Conservation (phyloP, 1,140 invertebrate species). For the Trachymyrmex cornetzi region DNA sequence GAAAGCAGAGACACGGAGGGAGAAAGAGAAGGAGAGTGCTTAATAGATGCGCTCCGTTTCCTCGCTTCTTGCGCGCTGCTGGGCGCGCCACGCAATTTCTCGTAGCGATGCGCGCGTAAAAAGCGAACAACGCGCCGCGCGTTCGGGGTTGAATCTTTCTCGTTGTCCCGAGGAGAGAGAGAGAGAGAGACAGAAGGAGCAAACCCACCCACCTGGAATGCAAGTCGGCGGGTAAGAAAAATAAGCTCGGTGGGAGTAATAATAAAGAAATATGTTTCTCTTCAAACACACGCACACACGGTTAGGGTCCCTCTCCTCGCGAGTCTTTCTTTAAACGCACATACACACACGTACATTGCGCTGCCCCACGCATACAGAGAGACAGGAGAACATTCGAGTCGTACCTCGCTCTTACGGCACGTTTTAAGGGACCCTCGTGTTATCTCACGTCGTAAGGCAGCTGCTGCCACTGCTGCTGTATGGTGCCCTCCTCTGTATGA, state of each 20-base stretch:
- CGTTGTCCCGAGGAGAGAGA: slow-evolving; percentile 3
- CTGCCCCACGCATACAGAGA: slow-evolving; percentile 18
- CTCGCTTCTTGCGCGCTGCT: slow-evolving; percentile 39
- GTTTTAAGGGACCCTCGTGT: slow-evolving; percentile 75
- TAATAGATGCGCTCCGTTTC: slow-evolving; percentile 61
- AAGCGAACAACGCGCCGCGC: slow-evolving; percentile 69
- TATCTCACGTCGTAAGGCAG: slow-evolving; percentile 80
- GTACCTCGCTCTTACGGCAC: slow-evolving; percentile 66
- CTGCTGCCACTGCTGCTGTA: slow-evolving; percentile 61
- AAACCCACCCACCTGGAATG: slow-evolving; percentile 83
- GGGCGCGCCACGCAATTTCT: slow-evolving; percentile 61
- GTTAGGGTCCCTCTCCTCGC: slow-evolving; percentile 47
- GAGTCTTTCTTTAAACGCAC: slow-evolving; percentile 59
- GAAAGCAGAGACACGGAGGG: no score
- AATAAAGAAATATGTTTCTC: slow-evolving; percentile 87
- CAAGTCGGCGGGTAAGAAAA: slow-evolving; percentile 85
- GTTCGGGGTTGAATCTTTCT: slow-evolving; percentile 73
- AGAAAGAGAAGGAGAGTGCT: slow-evolving; percentile 49
- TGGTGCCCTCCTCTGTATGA: slow-evolving; percentile 70
- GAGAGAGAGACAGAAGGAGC: background rate
- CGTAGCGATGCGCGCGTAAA: slow-evolving; percentile 64
- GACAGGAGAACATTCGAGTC: slow-evolving; percentile 38
- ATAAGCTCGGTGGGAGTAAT: slow-evolving; percentile 86
- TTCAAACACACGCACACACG: slow-evolving; percentile 79
- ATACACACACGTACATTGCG: slow-evolving; percentile 1